Conservation (phyloP, 2,888 invertebrate species). For the Aleiodes testaceus region DNA sequence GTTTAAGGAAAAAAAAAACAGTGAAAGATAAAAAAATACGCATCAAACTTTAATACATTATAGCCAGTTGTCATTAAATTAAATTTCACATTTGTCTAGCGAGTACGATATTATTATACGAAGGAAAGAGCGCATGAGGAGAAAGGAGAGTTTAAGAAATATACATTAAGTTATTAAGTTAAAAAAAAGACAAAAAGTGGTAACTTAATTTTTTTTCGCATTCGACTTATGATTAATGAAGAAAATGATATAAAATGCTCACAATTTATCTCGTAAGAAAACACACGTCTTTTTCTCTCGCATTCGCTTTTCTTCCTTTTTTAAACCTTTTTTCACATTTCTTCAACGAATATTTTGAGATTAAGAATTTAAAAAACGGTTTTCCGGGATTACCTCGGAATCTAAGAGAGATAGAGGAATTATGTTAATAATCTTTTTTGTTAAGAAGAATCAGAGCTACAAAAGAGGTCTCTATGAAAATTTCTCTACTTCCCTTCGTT, state of each 20-base stretch:
- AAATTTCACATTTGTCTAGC: slow-evolving; percentile 69
- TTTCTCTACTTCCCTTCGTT: too few relatives aligned
- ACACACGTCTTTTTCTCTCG: slow-evolving; percentile 51
- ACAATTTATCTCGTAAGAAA: slow-evolving; percentile 44
- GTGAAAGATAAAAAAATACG: slow-evolving; percentile 55
- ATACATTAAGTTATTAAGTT: slow-evolving; percentile 51
- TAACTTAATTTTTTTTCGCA: slow-evolving; percentile 66
- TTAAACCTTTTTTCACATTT: slow-evolving; percentile 26
- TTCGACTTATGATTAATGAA: slow-evolving; percentile 49
- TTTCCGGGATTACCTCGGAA: too few relatives aligned
- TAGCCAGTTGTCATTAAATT: slow-evolving; percentile 69
- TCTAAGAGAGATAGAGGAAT: too few relatives aligned
- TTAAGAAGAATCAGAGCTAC: too few relatives aligned
- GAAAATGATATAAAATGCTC: slow-evolving; percentile 43
- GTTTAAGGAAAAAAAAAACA: slow-evolving; percentile 45
- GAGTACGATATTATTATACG: slow-evolving; percentile 69
- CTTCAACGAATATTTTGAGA: neutral
- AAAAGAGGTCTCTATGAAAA: too few relatives aligned
- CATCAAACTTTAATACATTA: slow-evolving; percentile 65
- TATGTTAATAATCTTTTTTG: too few relatives aligned
- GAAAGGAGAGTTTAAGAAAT: slow-evolving; percentile 66
- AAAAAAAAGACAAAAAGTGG: slow-evolving; percentile 57
- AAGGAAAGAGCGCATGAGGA: slow-evolving; percentile 67
- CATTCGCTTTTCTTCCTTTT: slow-evolving; percentile 43
- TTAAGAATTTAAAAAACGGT: too few relatives aligned